These are phyloP conservation scores for Psittacula echo DNA, from an alignment of 2,797 vertebrate species.

Conservation along the genomic window DNA sequence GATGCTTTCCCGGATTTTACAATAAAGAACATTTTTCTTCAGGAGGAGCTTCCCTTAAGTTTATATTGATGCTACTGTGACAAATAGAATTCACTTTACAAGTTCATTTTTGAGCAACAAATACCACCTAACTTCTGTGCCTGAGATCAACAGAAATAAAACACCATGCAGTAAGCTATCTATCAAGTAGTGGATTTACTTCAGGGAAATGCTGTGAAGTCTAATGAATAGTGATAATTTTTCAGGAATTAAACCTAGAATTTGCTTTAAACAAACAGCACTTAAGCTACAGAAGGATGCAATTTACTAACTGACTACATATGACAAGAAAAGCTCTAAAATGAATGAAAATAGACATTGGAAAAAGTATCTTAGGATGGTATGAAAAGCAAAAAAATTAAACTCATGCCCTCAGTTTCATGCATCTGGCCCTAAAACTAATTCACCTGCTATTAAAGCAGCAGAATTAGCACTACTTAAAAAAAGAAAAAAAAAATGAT, in stretches of 20 bases:
- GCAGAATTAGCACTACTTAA: background rate
- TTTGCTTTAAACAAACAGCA: background rate
- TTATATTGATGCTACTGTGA: background rate
- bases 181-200: background rate
- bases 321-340: background rate
- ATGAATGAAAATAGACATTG: background rate
- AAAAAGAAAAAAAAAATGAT: background rate
- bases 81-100: background rate
- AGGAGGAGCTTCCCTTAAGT: background rate
- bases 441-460: background rate
- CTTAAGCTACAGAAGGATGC: background rate
- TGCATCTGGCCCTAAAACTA: background rate
- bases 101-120: background rate
- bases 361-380: background rate
- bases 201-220: background rate
- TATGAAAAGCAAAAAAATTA: background rate
- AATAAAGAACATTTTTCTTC: background rate
- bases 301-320: background rate
- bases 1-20: background rate
- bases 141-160: background rate
- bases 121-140: background rate
- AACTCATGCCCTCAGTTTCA: background rate
- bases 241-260: background rate
- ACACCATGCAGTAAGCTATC: background rate
- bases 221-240: background rate